A percentile compares a stretch with the other conserved stretches of the same genome.
Conservation (phyloP, 2,113 vertebrate species). For the Podilymbus podiceps region DNA sequence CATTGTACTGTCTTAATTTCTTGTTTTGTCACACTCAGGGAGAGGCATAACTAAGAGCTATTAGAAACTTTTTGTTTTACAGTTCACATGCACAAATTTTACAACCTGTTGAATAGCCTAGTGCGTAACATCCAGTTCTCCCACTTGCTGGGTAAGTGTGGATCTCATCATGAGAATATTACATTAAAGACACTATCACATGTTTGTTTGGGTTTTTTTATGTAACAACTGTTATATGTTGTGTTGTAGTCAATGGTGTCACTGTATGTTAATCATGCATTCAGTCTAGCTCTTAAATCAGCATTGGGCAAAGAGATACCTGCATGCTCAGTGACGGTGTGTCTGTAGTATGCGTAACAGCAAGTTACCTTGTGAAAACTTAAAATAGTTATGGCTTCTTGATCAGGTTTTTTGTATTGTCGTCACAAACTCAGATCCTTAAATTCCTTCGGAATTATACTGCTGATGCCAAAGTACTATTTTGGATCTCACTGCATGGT, state of each 20-base stretch:
- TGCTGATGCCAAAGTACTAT: not conserved
- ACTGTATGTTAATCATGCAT: not conserved
- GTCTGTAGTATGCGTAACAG: not conserved
- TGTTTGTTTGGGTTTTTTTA: no score
- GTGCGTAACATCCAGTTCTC: not conserved
- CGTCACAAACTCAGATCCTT: not conserved
- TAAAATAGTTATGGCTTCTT: not conserved
- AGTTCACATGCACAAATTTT: not conserved
- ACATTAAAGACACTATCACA: not conserved
- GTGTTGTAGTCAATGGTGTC: not conserved
- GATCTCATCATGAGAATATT: not conserved
- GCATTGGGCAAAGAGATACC: rapidly evolving
- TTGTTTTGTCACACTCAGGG: not conserved
- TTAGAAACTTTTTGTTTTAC: not conserved
- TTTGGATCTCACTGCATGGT: not conserved
- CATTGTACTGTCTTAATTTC: not conserved
- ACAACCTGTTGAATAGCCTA: not conserved
- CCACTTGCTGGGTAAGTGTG: not conserved
- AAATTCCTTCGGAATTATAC: not conserved
- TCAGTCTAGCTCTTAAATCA: not conserved
- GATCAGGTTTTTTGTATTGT: not conserved
- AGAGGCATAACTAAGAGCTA: not conserved
- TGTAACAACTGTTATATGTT: not conserved
- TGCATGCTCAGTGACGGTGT: not conserved
- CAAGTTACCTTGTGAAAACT: not conserved